A percentile compares a stretch with the other conserved stretches of the same genome.
These are phyloP conservation scores for Adrianichthys oophorus DNA, from an alignment of 2,797 vertebrate genomes.

Conservation along the genomic window DNA sequence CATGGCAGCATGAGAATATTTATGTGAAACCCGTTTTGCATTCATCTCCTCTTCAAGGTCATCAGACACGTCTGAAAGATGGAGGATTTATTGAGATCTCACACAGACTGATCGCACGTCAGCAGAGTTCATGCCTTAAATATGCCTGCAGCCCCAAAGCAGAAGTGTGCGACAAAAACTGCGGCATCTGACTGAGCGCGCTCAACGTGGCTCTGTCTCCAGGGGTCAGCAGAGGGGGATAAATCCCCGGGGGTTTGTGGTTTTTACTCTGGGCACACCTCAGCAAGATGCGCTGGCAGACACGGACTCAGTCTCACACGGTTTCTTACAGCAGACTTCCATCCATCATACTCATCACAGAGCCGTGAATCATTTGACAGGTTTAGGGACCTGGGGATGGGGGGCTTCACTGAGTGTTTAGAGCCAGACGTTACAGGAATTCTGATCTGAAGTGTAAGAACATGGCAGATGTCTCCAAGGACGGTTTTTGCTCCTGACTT, in stretches of 20 bases:
- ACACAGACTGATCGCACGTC: slow-evolving; percentile 27
- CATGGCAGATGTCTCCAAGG: too few species aligned
- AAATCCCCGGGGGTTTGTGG: slow-evolving; percentile 32
- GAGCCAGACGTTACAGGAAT: slow-evolving; percentile 2
- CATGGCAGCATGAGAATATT: slow-evolving; percentile 15
- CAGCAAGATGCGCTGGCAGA: slow-evolving; percentile 4
- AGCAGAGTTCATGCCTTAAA: slow-evolving; percentile 35
- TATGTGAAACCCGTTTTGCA: slow-evolving; percentile 6
- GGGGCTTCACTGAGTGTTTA: slow-evolving; percentile 1
- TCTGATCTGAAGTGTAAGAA: too few species aligned
- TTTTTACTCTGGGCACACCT: slow-evolving; percentile 8
- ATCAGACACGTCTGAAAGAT: too few species aligned
- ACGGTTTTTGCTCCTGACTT: too few species aligned
- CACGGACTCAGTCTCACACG: not conserved
- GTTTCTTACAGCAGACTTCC: slow-evolving; percentile 21
- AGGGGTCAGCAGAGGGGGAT: slow-evolving; percentile 27
- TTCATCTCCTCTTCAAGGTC: not conserved
- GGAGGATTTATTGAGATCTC: slow-evolving; percentile 44
- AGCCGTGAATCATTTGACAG: slow-evolving; percentile 42
- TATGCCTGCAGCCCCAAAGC: slow-evolving; percentile 16
- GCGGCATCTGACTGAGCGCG: slow-evolving; percentile 51
- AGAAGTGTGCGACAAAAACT: slow-evolving; percentile 29
- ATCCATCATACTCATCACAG: slow-evolving; percentile 35
- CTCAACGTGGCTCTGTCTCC: slow-evolving; percentile 23
- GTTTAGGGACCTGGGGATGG: slow-evolving; percentile 24